Evolutionary conservation across 2,888 invertebrate species (phyloP).

Genomic region (Eilema sororculum): DNA sequence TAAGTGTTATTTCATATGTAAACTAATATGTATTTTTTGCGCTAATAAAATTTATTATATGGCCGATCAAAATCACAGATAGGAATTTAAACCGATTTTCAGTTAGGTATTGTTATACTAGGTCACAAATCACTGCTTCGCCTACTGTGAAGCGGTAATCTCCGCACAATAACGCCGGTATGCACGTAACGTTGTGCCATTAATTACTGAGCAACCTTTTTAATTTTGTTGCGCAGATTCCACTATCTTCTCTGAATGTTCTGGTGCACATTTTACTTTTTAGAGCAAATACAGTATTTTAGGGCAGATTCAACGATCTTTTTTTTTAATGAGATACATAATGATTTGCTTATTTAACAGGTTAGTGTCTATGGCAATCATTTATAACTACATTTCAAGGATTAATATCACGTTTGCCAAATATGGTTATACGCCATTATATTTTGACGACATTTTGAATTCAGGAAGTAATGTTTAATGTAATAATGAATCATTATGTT

Average conservation of each 20-base stretch:
- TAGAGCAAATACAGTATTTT: not conserved
- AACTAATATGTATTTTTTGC: not conserved
- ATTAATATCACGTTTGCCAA: not conserved
- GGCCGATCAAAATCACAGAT: slow-evolving; percentile 33
- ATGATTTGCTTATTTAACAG: not conserved
- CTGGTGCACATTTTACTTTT: not conserved
- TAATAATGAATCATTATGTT: not conserved
- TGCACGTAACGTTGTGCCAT: slow-evolving; percentile 49
- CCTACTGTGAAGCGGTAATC: slow-evolving; percentile 56
- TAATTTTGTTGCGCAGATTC: slow-evolving; percentile 23
- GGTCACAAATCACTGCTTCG: slow-evolving; percentile 50
- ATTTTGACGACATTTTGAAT: not conserved
- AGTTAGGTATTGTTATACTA: slow-evolving; percentile 53
- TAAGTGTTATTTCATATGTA: no score
- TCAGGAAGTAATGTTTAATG: not conserved
- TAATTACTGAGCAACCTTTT: slow-evolving; percentile 22
- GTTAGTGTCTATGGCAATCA: no score
- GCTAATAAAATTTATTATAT: not conserved
- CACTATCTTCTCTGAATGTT: not conserved
- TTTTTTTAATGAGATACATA: not conserved
- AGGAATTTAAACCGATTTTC: slow-evolving; percentile 44
- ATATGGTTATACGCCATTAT: not conserved
- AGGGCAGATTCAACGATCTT: not conserved
- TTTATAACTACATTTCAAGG: not conserved
- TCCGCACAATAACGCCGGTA: slow-evolving; percentile 48